phyloP scores from a whole-genome alignment of 2,888 invertebrate species.

The Cataglyphis cursor region DNA sequence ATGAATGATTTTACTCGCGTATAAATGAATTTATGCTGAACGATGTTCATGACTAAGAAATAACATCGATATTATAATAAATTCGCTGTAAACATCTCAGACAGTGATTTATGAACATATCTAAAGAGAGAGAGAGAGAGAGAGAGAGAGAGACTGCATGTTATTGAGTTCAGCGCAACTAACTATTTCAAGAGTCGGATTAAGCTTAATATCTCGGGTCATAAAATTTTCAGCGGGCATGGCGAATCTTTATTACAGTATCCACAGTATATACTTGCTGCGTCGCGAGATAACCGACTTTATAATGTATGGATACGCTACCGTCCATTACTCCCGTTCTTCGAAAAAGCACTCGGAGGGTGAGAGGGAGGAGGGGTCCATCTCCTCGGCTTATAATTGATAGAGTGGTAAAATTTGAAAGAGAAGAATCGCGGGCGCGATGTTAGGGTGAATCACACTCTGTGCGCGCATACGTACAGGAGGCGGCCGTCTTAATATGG shows the following conservation, averaged over 20 bases:
- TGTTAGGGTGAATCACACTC: conserved; percentile 73
- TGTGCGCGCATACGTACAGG: conserved; percentile 60
- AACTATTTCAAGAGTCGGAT: conserved; percentile 46
- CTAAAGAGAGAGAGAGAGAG: conserved; percentile 20
- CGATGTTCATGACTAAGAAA: conserved; percentile 27
- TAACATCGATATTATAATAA: conserved; percentile 35
- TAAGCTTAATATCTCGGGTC: conserved; percentile 31
- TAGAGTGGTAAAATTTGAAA: conserved; percentile 81
- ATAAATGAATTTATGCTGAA: conserved; percentile 1
- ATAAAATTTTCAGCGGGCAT: conserved; percentile 42
- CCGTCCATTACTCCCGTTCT: conserved; percentile 29
- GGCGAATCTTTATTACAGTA: conserved; percentile 24
- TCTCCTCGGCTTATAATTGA: conserved; percentile 76
- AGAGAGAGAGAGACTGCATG: not conserved
- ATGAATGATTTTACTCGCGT: not conserved
- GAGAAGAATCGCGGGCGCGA: conserved; percentile 54
- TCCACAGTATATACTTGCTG: not conserved
- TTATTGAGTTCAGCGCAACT: conserved; percentile 31
- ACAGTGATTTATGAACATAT: not conserved
- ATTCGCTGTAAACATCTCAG: conserved; percentile 17
- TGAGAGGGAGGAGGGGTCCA: not conserved
- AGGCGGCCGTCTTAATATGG: conserved; percentile 78
- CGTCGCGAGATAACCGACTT: conserved; percentile 6
- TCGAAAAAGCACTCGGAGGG: conserved; percentile 40
- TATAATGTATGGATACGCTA: conserved; percentile 37